phyloP scores from a whole-genome alignment of 2,797 vertebrate species.

The Acipenser ruthenus region DNA sequence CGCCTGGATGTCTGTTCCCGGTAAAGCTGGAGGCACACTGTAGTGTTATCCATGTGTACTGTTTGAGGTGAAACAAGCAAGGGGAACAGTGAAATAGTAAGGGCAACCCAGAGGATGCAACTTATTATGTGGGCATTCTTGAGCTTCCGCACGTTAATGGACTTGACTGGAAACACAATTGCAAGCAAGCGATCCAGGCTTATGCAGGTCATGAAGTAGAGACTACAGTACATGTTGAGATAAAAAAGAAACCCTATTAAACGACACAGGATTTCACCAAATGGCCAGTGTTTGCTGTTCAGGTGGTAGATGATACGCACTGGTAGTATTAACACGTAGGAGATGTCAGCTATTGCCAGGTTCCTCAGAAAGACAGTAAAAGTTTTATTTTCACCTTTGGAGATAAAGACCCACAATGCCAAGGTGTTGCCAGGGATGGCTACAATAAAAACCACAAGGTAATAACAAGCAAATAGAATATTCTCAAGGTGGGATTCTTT shows the following conservation, averaged over 20 bases:
- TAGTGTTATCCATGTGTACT: slow-evolving; percentile 12
- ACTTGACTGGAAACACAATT: slow-evolving; percentile 42
- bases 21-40: slow-evolving; percentile 49
- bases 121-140: slow-evolving; percentile 40
- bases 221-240: slow-evolving; percentile 63
- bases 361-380: slow-evolving; percentile 53
- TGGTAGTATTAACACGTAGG: slow-evolving; percentile 53
- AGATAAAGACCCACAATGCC: slow-evolving; percentile 54
- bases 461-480: slow-evolving; percentile 44
- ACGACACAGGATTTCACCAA: slow-evolving; percentile 45
- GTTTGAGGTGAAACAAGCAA: slow-evolving; percentile 35
- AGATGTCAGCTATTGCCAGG: slow-evolving; percentile 56
- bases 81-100: slow-evolving; percentile 42
- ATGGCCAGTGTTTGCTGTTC: slow-evolving; percentile 43
- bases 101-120: slow-evolving; percentile 42
- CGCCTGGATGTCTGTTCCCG: slow-evolving; percentile 41
- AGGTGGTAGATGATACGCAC: slow-evolving; percentile 59
- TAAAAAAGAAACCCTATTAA: slow-evolving; percentile 59
- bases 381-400: slow-evolving; percentile 27
- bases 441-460: slow-evolving; percentile 50
- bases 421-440: slow-evolving; percentile 54
- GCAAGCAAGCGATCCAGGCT: slow-evolving; percentile 57
- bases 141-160: slow-evolving; percentile 36
- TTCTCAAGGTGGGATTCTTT: slow-evolving; percentile 38
- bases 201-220: slow-evolving; percentile 59